Evolutionary conservation across 30 jellyfish, hydroid and myxozoan species (phyloP).

Genomic region (Turritopsis rubra): DNA sequence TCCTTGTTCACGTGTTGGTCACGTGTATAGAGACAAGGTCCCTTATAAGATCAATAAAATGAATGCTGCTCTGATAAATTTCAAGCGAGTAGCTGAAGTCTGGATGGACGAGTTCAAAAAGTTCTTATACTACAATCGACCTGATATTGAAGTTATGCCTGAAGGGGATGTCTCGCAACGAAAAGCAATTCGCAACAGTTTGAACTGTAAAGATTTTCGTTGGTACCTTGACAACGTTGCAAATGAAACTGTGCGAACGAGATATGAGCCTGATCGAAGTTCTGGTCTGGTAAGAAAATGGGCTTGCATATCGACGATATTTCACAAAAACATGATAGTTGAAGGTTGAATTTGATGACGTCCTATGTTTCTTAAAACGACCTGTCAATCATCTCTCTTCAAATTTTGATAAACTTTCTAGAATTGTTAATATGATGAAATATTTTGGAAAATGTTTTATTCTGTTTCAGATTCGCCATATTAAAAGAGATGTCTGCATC

Average conservation of each 20-base stretch:
- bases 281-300: conserved; percentile 56
- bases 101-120: conserved; percentile 98
- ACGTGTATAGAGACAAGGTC: conserved; percentile 85
- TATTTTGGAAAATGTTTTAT: too few species aligned
- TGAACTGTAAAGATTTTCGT: conserved; percentile 69
- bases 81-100: conserved; percentile 93
- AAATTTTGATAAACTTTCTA: too few species aligned
- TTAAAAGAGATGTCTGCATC: conserved; percentile 46
- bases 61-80: conserved; percentile 80
- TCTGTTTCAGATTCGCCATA: conserved; percentile 45
- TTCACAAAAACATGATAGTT: too few species aligned
- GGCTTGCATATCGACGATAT: too few species aligned
- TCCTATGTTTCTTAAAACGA: too few species aligned
- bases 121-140: conserved; percentile 59
- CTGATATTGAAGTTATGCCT: conserved; percentile 49
- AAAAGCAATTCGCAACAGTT: conserved; percentile 41
- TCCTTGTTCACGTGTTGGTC: conserved; percentile 97
- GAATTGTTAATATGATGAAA: too few species aligned
- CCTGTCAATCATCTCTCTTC: too few species aligned
- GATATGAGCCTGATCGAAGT: conserved; percentile 85
- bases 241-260: conserved; percentile 71
- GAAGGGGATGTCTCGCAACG: conserved; percentile 65
- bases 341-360: too few species aligned
- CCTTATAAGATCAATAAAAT: conserved; percentile 78
- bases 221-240: conserved; percentile 87